Percentiles rank a stretch among this genome's conserved stretches.
Evolutionary conservation across 2,888 invertebrate genomes (phyloP).

Genomic region (Philereme vetulata): DNA sequence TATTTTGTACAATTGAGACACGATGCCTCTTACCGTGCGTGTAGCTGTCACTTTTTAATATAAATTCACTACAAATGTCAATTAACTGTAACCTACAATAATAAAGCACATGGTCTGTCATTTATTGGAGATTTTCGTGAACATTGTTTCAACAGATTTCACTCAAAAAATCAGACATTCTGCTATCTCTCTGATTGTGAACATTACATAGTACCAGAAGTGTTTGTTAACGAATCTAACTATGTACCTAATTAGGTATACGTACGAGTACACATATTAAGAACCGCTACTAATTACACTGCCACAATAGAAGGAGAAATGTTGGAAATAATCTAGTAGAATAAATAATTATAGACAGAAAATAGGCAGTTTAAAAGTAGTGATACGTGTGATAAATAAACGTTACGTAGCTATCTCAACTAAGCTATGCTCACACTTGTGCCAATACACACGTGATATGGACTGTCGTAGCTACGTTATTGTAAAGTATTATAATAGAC

Average conservation of each 20-base stretch:
- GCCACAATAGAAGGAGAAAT: slow-evolving; percentile 3
- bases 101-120: slow-evolving; percentile 4
- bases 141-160: slow-evolving; percentile 25
- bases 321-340: background rate
- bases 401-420: too few species aligned
- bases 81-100: background rate
- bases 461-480: too few species aligned
- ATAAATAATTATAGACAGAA: background rate
- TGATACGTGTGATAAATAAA: too few species aligned
- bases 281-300: background rate
- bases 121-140: slow-evolving; percentile 14
- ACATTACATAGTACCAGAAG: slow-evolving; percentile 3
- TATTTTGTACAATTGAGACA: too few species aligned
- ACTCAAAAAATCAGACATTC: slow-evolving; percentile 19
- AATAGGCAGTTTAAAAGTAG: background rate
- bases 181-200: slow-evolving; percentile 15
- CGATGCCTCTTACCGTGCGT: too few species aligned
- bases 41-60: too few species aligned
- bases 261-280: background rate
- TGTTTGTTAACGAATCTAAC: slow-evolving; percentile 15
- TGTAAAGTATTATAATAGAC: too few species aligned
- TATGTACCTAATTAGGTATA: background rate
- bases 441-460: too few species aligned
- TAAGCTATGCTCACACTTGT: too few species aligned
- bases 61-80: too few species aligned